Evolutionary conservation across 64 coral and sea anemone genomes (phyloP).

Genomic region (Actinia tenebrosa): DNA sequence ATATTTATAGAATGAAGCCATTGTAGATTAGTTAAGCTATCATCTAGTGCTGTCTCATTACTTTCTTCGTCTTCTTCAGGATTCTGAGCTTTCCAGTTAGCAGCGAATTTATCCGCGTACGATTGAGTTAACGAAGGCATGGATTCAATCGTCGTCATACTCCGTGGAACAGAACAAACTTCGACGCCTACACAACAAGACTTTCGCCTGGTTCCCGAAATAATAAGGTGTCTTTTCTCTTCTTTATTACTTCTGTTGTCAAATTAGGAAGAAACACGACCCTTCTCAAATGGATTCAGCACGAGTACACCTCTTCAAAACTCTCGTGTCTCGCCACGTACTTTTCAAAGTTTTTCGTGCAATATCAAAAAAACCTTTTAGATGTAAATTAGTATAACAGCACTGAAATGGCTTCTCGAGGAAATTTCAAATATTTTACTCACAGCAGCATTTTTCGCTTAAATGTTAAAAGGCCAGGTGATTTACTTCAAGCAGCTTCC

Average conservation of each 20-base stretch:
- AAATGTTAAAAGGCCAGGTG: neutral
- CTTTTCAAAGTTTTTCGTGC: constrained; percentile 1
- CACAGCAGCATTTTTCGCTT: neutral
- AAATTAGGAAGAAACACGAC: neutral
- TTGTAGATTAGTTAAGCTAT: constrained; percentile 97
- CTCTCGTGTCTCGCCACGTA: neutral
- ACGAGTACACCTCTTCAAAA: neutral
- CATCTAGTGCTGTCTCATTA: constrained; percentile 53
- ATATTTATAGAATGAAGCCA: constrained; percentile 93
- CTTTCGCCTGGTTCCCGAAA: neutral
- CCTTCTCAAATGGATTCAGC: neutral
- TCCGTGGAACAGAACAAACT: neutral
- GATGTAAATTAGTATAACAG: constrained; percentile 57
- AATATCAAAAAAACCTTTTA: constrained; percentile 44
- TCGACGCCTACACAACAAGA: constrained; percentile 9
- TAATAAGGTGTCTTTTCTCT: neutral
- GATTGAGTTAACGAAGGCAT: constrained; percentile 86
- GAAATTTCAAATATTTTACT: constrained; percentile 13
- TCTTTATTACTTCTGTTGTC: neutral
- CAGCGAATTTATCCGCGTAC: constrained; percentile 95
- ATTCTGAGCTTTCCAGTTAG: constrained; percentile 89
- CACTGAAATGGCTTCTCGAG: constrained; percentile 26
- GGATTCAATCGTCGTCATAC: constrained; percentile 51
- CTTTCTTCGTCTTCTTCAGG: constrained; percentile 75
- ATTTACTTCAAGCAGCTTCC: neutral